Percentiles rank a stretch among this genome's conserved stretches.
Conservation (phyloP, 2,888 invertebrate species). For the Plebejus anna region DNA sequence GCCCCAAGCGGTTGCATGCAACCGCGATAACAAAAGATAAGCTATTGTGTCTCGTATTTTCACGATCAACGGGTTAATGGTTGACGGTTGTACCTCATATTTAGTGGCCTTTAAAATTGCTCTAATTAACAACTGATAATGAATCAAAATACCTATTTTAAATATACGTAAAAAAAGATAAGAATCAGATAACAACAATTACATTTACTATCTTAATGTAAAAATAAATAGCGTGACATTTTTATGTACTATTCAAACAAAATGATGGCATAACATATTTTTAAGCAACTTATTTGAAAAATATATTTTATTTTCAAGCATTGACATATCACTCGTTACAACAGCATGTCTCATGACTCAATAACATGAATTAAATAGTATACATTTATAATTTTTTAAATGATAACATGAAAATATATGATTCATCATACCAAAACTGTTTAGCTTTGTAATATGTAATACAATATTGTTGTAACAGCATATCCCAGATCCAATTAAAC, state of each 20-base stretch:
- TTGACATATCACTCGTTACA: not conserved
- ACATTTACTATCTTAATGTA: conserved; percentile 1
- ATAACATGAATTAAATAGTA: not conserved
- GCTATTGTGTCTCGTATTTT: too few relatives aligned
- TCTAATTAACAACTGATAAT: not conserved
- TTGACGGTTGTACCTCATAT: not conserved
- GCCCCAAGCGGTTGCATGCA: too few relatives aligned
- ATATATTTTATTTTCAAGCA: not conserved
- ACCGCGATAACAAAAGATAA: too few relatives aligned
- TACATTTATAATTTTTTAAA: not conserved
- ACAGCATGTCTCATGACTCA: not conserved
- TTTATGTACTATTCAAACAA: not conserved
- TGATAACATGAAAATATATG: not conserved
- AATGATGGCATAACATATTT: not conserved
- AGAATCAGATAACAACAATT: not conserved
- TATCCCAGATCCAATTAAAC: not conserved
- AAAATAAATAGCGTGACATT: not conserved
- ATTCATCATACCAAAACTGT: not conserved
- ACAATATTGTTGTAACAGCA: not conserved
- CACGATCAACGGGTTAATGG: too few relatives aligned
- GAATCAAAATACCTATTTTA: not conserved
- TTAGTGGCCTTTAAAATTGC: not conserved
- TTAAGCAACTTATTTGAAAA: not conserved
- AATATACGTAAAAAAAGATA: not conserved
- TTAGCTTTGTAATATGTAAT: not conserved